Percentiles rank a stretch among this genome's conserved stretches.
Evolutionary conservation across 2,888 invertebrate species (phyloP).

Genomic region (Lomographa bimaculata): DNA sequence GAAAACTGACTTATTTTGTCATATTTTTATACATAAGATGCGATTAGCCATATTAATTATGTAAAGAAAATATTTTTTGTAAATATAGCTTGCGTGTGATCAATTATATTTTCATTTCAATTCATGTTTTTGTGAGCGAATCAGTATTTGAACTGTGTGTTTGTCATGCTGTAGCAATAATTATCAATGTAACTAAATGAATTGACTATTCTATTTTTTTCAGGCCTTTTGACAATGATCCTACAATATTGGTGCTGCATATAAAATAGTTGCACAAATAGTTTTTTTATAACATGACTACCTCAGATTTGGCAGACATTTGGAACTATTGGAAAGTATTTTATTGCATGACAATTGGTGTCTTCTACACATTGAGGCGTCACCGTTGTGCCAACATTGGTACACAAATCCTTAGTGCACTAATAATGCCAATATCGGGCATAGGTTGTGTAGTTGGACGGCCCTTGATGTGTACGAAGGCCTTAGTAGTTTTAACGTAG

Average conservation of each 20-base stretch:
- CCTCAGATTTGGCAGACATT: slow-evolving; percentile 76
- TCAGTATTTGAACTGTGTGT: slow-evolving; percentile 45
- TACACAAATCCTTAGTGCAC: too few species aligned
- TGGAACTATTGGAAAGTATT: slow-evolving; percentile 33
- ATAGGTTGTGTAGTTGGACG: too few species aligned
- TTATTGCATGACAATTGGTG: slow-evolving; percentile 24
- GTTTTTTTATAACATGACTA: slow-evolving; percentile 61
- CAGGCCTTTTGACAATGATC: slow-evolving; percentile 14
- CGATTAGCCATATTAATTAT: slow-evolving; percentile 53
- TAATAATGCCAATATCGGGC: too few species aligned
- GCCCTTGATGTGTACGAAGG: not conserved
- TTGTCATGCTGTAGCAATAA: slow-evolving; percentile 22
- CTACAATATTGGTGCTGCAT: slow-evolving; percentile 51
- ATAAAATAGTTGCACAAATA: slow-evolving; percentile 51
- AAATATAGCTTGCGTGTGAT: slow-evolving; percentile 57
- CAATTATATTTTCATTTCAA: slow-evolving; percentile 37
- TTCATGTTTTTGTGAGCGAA: slow-evolving; percentile 39
- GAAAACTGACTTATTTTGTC: slow-evolving; percentile 32
- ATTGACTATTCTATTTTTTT: slow-evolving; percentile 28
- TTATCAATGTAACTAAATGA: slow-evolving; percentile 21
- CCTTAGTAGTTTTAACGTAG: slow-evolving; percentile 7
- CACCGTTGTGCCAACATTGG: too few species aligned
- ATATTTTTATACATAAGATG: slow-evolving; percentile 53
- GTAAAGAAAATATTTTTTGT: slow-evolving; percentile 55
- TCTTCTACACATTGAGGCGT: slow-evolving; percentile 6